Evolutionary conservation across 2,113 vertebrate genomes (phyloP).

Genomic region (Manacus vitellinus): DNA sequence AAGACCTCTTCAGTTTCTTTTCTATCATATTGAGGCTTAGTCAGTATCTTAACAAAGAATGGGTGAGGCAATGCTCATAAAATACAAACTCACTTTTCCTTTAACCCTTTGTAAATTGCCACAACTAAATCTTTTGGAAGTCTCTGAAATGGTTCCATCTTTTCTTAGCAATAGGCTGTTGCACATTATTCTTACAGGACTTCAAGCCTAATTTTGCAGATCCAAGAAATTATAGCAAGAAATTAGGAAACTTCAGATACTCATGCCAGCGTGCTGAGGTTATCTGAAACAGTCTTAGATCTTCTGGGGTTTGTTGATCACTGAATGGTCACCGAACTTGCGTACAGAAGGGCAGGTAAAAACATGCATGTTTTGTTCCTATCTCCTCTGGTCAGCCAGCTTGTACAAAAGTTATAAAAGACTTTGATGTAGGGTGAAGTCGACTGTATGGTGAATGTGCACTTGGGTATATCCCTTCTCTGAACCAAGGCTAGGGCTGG

Average conservation of each 20-base stretch:
- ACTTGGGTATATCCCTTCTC: background rate
- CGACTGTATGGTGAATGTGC: background rate
- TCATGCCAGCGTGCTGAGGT: background rate
- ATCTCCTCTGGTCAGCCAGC: background rate
- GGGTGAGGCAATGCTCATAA: background rate
- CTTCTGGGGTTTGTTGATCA: background rate
- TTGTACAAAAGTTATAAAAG: background rate
- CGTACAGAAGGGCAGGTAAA: background rate
- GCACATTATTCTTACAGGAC: background rate
- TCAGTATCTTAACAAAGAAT: constrained; percentile 36
- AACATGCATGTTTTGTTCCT: background rate
- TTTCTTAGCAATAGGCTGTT: background rate
- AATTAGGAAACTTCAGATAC: background rate
- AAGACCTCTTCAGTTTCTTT: constrained; percentile 61
- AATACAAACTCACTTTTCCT: background rate
- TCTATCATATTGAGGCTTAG: constrained; percentile 11
- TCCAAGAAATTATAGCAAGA: background rate
- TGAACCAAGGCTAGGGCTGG: background rate
- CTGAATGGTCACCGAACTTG: background rate
- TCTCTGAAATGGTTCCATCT: background rate
- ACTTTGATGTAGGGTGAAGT: background rate
- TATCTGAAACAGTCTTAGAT: background rate
- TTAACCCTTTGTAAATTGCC: constrained; percentile 1
- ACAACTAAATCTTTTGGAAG: background rate
- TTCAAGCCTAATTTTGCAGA: background rate